phyloP scores from a whole-genome alignment of 92 coral and sea anemone species.

The Parazoanthus swiftii region DNA sequence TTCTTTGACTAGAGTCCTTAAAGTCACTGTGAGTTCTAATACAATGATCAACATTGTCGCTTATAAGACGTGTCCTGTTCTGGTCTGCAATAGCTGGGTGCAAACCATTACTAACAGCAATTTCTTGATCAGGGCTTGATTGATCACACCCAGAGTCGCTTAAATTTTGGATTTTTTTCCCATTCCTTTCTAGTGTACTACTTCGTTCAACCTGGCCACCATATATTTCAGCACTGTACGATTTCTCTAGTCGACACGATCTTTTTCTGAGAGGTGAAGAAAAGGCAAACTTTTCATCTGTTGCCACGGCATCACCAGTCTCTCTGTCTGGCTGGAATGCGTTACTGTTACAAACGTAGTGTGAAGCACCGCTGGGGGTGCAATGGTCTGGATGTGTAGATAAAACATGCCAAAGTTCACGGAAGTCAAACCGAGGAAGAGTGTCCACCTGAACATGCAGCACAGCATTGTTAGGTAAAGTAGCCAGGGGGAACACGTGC shows the following conservation, averaged over 20 bases:
- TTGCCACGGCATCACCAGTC: neutral
- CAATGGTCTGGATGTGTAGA: neutral
- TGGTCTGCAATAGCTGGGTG: neutral
- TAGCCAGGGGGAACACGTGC: constrained; percentile 43
- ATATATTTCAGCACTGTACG: constrained; percentile 9
- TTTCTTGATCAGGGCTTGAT: neutral
- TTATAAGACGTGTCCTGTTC: neutral
- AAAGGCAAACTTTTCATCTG: neutral
- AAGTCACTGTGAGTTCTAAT: constrained; percentile 13
- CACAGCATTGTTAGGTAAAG: constrained; percentile 23
- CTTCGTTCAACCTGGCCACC: neutral
- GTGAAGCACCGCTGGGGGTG: neutral
- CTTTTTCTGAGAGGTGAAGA: constrained; percentile 35
- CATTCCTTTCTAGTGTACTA: neutral
- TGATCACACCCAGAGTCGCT: neutral
- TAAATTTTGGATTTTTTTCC: neutral
- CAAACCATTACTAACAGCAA: neutral
- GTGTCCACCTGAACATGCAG: constrained; percentile 24
- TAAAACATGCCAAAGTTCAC: constrained; percentile 22
- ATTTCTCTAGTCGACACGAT: constrained; percentile 20
- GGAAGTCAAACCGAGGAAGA: constrained; percentile 29
- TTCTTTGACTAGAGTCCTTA: neutral
- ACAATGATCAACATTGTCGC: constrained; percentile 12
- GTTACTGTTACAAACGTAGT: neutral
- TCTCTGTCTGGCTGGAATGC: neutral